phyloP scores from a whole-genome alignment of 2,888 invertebrate species.

The Scaptomyza caliginosa region DNA sequence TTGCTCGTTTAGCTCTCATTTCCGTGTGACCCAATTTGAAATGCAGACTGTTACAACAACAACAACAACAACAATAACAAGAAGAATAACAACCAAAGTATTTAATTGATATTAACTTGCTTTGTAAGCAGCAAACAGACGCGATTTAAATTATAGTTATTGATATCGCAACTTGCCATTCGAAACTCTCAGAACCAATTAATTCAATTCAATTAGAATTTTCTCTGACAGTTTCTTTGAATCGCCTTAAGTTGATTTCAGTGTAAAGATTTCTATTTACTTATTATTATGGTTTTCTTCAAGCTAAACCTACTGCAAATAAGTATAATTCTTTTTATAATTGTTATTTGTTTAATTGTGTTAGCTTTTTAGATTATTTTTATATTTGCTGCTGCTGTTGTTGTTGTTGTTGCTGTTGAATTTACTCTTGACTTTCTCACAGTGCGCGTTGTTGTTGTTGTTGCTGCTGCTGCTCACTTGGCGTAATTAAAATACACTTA shows the following conservation, averaged over 20 bases:
- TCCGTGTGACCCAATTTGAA: conserved; percentile 42
- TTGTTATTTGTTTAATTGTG: conserved; percentile 43
- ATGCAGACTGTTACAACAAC: conserved; percentile 17
- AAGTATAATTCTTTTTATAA: conserved; percentile 32
- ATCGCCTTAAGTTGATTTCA: neutral
- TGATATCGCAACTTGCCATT: conserved; percentile 1
- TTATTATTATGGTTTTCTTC: neutral
- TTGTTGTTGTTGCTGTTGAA: neutral
- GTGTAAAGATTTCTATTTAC: neutral
- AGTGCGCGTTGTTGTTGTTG: conserved; percentile 17
- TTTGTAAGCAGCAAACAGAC: conserved; percentile 4
- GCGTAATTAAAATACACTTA: conserved; percentile 65
- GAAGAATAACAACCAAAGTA: neutral
- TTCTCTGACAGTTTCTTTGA: neutral
- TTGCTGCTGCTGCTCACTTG: conserved; percentile 23
- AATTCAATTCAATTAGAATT: neutral
- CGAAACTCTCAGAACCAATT: conserved; percentile 1
- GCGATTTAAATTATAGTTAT: conserved; percentile 21
- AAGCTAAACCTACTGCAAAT: conserved; percentile 1
- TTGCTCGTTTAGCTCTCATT: conserved; percentile 14
- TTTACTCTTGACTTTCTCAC: conserved; percentile 35
- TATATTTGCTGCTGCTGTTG: neutral
- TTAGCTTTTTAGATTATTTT: conserved; percentile 24
- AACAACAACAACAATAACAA: conserved; percentile 2
- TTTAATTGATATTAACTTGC: conserved; percentile 38